Conservation (phyloP, 2,888 invertebrate genomes). For the Drosophila maculinotata region DNA sequence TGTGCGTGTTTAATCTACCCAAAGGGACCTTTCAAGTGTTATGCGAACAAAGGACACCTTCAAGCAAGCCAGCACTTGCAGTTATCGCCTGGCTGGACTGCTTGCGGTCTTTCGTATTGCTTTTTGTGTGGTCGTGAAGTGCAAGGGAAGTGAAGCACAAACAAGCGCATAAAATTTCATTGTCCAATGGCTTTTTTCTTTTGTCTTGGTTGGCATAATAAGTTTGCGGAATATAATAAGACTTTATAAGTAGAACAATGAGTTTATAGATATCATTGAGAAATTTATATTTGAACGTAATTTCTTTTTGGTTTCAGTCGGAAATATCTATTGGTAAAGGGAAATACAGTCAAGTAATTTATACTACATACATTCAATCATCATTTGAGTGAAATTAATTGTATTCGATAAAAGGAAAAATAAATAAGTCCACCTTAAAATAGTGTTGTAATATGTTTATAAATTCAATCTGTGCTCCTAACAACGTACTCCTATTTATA, state of each 20-base stretch:
- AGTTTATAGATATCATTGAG: neutral
- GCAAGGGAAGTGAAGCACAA: conserved; percentile 46
- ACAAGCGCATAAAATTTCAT: conserved; percentile 60
- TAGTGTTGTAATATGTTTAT: too few species aligned
- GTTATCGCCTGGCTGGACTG: conserved; percentile 52
- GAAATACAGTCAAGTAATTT: too few species aligned
- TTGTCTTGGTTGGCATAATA: conserved; percentile 9
- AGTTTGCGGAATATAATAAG: conserved; percentile 30
- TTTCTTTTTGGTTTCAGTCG: neutral
- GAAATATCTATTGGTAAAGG: too few species aligned
- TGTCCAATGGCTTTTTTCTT: conserved; percentile 32
- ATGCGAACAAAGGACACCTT: conserved; percentile 62
- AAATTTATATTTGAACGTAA: neutral
- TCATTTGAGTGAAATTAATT: too few species aligned
- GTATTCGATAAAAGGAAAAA: too few species aligned
- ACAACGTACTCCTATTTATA: too few species aligned
- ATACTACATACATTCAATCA: too few species aligned
- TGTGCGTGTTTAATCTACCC: conserved; percentile 79
- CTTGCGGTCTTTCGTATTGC: conserved; percentile 37
- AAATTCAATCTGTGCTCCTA: too few species aligned
- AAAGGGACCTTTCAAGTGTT: conserved; percentile 72
- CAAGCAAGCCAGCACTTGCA: conserved; percentile 39
- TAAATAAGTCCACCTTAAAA: too few species aligned
- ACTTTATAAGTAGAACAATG: neutral
- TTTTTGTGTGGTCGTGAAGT: conserved; percentile 43